Evolutionary conservation across 2,888 invertebrate species (phyloP), one percentile per base, ranked within the genome.

Genomic region (Eulithis testata): DNA sequence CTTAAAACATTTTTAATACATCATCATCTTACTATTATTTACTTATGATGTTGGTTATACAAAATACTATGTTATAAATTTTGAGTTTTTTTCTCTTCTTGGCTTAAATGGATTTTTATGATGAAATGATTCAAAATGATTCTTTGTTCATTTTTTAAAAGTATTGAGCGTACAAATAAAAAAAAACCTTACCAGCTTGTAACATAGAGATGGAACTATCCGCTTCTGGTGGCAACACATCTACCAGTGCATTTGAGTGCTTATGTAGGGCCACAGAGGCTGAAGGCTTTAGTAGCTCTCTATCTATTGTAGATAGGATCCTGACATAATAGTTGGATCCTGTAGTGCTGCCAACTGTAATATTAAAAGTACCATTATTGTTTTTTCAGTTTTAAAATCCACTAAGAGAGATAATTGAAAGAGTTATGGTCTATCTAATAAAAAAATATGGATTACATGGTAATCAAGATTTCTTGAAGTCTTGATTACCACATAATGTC

Each of bases 251-350:
- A 95, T 99, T 99, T 81, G 99, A 99, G 90, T 99, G 99, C 87
- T 99, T 99, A 88, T 99, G 99, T 43, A 99, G 94, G 14, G 99
- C 99, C 36, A 99, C 99, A 73, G 99, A 99, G 11, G 99, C 99
- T 0, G 99, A 99, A 0, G 99, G 99, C 85, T 99, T 99, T 74
- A 99, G 88, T 66, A 99, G 90, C 88, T 99, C 99, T 11, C 99
- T 94, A 87, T 99, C 99, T 76, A 99, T 98, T 4, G 99, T 99
- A 3, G 99, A 99, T 65, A 99, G 91, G 83, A 99, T 99, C 14
- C 99, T 95, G 11, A 99, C 99, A 94, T 99, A 99, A 89, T 99
- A 99, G 93, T 99, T 99, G 0, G 99, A 99, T 40, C 99, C 99
- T 45, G 99, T 99, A 21, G 99, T 99, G 55, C 99, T 99, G 55